Percentiles rank a stretch among this genome's conserved stretches.
These are phyloP conservation scores for Platichthys stellatus DNA, from an alignment of 2,113 vertebrate species.

Conservation along the genomic window DNA sequence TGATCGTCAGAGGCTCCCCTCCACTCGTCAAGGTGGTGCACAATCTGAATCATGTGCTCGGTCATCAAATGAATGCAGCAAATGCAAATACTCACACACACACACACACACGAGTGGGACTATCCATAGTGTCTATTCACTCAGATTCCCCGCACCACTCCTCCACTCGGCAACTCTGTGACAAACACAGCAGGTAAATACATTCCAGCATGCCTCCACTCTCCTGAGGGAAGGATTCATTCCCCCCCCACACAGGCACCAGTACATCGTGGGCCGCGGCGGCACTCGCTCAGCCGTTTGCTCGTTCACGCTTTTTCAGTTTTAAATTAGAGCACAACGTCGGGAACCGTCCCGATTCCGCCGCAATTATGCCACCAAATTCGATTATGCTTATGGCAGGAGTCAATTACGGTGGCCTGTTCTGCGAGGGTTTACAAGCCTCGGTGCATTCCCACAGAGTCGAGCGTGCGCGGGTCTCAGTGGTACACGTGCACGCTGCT, in stretches of 20 bases:
- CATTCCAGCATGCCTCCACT: constrained; percentile 42
- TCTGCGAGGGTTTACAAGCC: constrained; percentile 36
- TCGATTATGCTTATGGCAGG: constrained; percentile 28
- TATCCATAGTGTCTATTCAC: no score
- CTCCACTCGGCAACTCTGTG: constrained; percentile 21
- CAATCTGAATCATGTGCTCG: constrained; percentile 12
- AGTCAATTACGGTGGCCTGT: constrained; percentile 42
- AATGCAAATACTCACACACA: not conserved
- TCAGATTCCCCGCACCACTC: not conserved
- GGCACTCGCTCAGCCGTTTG: constrained; percentile 14
- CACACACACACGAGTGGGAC: no score
- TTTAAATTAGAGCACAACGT: constrained; percentile 32
- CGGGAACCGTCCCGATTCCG: not conserved
- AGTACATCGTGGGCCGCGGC: constrained; percentile 40
- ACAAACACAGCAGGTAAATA: constrained; percentile 56
- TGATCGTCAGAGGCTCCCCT: not conserved
- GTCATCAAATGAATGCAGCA: not conserved
- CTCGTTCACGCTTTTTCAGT: constrained; percentile 30
- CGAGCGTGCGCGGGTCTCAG: constrained; percentile 31
- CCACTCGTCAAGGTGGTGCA: no score
- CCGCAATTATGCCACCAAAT: constrained; percentile 38
- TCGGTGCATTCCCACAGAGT: constrained; percentile 1
- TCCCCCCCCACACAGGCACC: constrained; percentile 27
- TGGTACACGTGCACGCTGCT: not conserved
- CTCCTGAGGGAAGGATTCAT: constrained; percentile 49